Percentiles rank a stretch among this genome's conserved stretches.
These are phyloP conservation scores for Pentamera pediparva DNA, from an alignment of 53 echinoderm and acorn worm genomes.

Conservation along the genomic window DNA sequence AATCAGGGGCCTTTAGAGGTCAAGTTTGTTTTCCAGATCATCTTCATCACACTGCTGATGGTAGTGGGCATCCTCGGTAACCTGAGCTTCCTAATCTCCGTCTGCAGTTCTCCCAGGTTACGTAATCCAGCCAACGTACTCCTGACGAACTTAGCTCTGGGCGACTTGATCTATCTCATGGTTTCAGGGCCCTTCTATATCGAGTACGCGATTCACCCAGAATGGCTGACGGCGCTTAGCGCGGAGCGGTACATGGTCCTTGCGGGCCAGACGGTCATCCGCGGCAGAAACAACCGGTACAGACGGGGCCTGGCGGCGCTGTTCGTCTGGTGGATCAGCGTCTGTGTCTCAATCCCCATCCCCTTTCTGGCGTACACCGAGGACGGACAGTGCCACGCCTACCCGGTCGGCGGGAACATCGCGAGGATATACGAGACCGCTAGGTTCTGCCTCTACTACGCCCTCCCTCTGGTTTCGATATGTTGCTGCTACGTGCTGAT, in stretches of 20 bases:
- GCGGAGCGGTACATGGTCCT: constrained; percentile 69
- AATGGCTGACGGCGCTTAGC: constrained; percentile 62
- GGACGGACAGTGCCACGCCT: not conserved
- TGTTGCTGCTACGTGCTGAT: constrained; percentile 39
- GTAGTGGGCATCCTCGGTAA: constrained; percentile 62
- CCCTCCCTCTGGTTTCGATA: constrained; percentile 34
- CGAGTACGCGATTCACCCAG: constrained; percentile 54
- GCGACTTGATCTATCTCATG: constrained; percentile 64
- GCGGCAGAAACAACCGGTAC: constrained; percentile 45
- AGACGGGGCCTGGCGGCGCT: constrained; percentile 40
- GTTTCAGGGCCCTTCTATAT: constrained; percentile 64
- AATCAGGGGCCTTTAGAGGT: not conserved
- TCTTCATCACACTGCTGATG: constrained; percentile 52
- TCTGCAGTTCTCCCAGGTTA: constrained; percentile 52
- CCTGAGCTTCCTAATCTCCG: constrained; percentile 53
- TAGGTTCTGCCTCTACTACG: constrained; percentile 31
- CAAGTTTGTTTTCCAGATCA: constrained; percentile 12
- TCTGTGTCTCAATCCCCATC: constrained; percentile 39
- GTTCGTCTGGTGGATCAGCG: constrained; percentile 46
- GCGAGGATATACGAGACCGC: constrained; percentile 34
- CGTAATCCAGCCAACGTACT: constrained; percentile 77
- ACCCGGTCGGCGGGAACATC: not conserved
- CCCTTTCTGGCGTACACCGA: constrained; percentile 33
- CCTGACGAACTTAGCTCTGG: constrained; percentile 66
- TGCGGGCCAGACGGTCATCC: constrained; percentile 57